Percentiles rank a stretch among this genome's conserved stretches.
Evolutionary conservation across 2,888 invertebrate genomes (phyloP).

Genomic region (Watsonalla cultraria): DNA sequence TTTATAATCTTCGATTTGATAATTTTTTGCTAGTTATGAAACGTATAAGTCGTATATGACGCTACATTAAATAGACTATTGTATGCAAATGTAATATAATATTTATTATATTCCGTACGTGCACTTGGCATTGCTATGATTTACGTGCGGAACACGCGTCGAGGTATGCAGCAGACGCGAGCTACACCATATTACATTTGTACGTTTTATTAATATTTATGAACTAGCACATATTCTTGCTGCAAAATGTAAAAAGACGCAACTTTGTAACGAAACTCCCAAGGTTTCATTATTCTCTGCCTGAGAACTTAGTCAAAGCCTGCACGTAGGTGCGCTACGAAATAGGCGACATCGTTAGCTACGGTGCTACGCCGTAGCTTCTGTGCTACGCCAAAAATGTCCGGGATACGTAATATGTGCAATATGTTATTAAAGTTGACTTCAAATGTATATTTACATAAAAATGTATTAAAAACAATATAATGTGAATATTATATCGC

Average conservation of each 20-base stretch:
- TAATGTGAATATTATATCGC: too few relatives aligned
- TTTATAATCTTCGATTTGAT: too few relatives aligned
- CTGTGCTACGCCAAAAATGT: background rate
- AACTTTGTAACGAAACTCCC: background rate
- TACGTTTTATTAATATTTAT: background rate
- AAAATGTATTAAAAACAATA: too few relatives aligned
- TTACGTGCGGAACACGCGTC: slow-evolving; percentile 4
- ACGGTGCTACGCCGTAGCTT: background rate
- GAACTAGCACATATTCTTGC: background rate
- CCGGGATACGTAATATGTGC: too few relatives aligned
- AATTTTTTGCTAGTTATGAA: too few relatives aligned
- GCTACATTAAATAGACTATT: background rate
- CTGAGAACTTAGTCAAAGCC: background rate
- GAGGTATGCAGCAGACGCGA: background rate
- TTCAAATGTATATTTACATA: too few relatives aligned
- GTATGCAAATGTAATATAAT: slow-evolving; percentile 11
- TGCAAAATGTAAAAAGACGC: slow-evolving; percentile 1
- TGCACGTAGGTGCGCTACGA: background rate
- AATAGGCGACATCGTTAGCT: background rate
- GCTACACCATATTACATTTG: background rate
- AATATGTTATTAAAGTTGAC: too few relatives aligned
- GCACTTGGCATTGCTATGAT: background rate
- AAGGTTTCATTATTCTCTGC: background rate
- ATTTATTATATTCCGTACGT: slow-evolving; percentile 6
- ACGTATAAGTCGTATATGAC: too few relatives aligned